A percentile compares a stretch with the other conserved stretches of the same genome.
These are phyloP conservation scores for Samia ricini DNA, from an alignment of 1,140 invertebrate genomes.

Conservation along the genomic window DNA sequence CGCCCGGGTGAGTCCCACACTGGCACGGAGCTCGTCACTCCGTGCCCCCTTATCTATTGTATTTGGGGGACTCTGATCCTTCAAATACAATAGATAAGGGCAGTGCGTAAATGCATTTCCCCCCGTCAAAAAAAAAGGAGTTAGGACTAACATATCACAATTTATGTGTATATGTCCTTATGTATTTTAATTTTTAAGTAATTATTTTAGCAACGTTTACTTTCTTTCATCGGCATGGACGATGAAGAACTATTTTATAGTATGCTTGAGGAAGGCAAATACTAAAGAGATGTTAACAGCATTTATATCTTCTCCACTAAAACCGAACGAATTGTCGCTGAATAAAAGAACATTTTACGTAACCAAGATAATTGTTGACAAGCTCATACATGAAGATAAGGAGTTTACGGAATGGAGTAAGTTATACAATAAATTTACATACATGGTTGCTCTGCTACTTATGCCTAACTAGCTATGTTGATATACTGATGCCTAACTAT, in stretches of 20 bases:
- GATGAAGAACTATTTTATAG: slow-evolving; percentile 64
- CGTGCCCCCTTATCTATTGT: no score
- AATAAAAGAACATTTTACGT: slow-evolving; percentile 60
- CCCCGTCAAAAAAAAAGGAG: no score
- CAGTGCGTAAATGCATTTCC: no score
- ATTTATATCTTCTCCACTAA: slow-evolving; percentile 44
- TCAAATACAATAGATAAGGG: no score
- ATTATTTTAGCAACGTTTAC: slow-evolving; percentile 38
- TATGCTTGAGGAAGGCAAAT: slow-evolving; percentile 51
- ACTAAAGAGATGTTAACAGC: slow-evolving; percentile 37
- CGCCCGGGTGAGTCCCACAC: no score
- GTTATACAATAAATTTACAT: slow-evolving; percentile 19
- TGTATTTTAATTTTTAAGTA: neutral
- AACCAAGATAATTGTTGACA: slow-evolving; percentile 62
- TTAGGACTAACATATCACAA: no score
- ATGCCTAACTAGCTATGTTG: no score
- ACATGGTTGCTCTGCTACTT: no score
- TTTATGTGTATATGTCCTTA: neutral
- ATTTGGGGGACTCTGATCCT: no score
- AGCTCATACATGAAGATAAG: slow-evolving; percentile 69
- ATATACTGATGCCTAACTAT: no score
- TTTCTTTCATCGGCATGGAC: slow-evolving; percentile 48
- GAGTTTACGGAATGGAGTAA: slow-evolving; percentile 72
- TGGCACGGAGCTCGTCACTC: no score
- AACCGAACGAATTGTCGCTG: slow-evolving; percentile 45